Evolutionary conservation across 1,140 invertebrate genomes (phyloP), one percentile per base, ranked within the genome.

Genomic region (Atopsyche davidsoni): DNA sequence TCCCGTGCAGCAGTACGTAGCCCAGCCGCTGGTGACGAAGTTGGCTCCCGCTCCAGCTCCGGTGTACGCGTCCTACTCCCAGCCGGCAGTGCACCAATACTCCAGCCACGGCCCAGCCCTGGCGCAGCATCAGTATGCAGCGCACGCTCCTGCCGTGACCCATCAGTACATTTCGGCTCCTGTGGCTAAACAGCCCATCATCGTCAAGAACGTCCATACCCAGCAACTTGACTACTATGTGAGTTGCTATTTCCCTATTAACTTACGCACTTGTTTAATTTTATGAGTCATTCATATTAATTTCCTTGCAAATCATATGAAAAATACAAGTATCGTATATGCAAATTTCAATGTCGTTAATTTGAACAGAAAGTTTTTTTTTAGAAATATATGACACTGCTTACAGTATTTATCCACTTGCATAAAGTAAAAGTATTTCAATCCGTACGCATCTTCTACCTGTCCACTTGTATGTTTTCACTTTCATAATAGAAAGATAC

Each of bases 141-240:
- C 50, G 28, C 23, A 50, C 16, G 45, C 46, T 28, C 53, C 53
- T 23, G 46, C 46, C 6, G 10, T 38, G 2, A 16, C 21, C 16
- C 19, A 23, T 7, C 40, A 51, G 19, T 50, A 52, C 24, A 28
- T 51, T 16, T 57, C 57, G 16, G 46, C 53, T 35, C 53, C 66
- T 17, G 62, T 63, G 24, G 46, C 67, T 6, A 70, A 65, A 51
- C 56, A 63, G 18, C 60, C 64, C 1, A 63, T 57, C 13, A 58
- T 64, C 16, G 63, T 66, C n/a, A 78, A 79, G 60, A 73, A 77
- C 54, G 68, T 76, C 7, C 73, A 75, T 45, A 69, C 71, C 7
- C 75, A 77, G 53, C 77, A 78, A 54, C 57, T 77, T 40, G 76
- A 79, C 62, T 77, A 78, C 53, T 78, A 78, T 58, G 77, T 79